phyloP scores from a whole-genome alignment of 2,113 vertebrate genomes.

The Ameiurus melas region DNA sequence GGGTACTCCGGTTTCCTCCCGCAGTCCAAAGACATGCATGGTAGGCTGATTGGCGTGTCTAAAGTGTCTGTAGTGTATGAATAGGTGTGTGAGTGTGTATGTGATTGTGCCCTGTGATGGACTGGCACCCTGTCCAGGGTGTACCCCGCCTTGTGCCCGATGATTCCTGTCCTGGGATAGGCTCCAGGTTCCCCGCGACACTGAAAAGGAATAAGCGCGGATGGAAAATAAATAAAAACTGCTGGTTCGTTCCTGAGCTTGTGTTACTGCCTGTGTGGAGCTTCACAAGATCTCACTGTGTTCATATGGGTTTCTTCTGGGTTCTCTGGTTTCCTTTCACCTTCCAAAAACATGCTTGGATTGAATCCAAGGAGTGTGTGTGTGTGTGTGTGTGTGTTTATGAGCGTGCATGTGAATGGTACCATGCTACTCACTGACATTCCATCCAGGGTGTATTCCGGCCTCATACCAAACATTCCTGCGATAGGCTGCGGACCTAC shows the following conservation, averaged over 20 bases:
- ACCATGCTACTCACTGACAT: background rate
- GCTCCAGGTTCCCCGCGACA: too few relatives aligned
- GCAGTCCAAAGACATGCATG: too few relatives aligned
- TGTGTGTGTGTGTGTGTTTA: background rate
- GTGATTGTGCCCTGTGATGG: too few relatives aligned
- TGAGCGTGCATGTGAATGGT: background rate
- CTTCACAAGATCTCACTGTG: background rate
- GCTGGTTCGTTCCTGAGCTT: background rate
- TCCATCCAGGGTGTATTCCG: background rate
- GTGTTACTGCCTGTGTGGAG: background rate
- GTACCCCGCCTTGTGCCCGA: too few relatives aligned
- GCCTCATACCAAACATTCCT: background rate
- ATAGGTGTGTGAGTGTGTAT: too few relatives aligned
- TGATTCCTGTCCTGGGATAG: too few relatives aligned
- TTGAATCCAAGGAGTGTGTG: background rate
- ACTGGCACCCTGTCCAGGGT: too few relatives aligned
- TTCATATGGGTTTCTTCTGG: background rate
- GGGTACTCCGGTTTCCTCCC: too few relatives aligned
- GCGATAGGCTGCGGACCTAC: background rate
- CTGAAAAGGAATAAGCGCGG: too few relatives aligned
- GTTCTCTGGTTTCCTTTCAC: background rate
- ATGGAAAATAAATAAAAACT: too few relatives aligned
- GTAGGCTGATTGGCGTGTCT: too few relatives aligned
- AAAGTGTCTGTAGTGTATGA: too few relatives aligned
- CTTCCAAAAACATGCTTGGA: background rate